Conservation (phyloP, 2,113 vertebrate species). For the Carettochelys insculpta region DNA sequence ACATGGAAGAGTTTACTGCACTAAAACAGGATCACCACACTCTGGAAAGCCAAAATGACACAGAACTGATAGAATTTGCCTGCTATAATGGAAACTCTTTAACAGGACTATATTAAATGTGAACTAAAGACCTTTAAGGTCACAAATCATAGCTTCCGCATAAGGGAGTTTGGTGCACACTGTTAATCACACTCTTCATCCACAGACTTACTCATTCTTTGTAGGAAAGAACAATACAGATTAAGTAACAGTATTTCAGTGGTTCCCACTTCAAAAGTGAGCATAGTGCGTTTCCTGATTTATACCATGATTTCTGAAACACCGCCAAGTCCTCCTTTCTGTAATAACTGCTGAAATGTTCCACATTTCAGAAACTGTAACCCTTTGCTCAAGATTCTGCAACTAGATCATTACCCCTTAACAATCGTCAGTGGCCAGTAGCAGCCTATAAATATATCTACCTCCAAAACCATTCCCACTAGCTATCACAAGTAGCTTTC, state of each 20-base stretch:
- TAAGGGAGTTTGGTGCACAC: neutral
- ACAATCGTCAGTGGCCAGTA: neutral
- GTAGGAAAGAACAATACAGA: fast-evolving
- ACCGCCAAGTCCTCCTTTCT: neutral
- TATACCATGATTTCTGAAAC: neutral
- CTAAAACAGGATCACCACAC: neutral
- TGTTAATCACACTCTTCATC: neutral
- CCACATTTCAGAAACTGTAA: neutral
- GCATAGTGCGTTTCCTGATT: neutral
- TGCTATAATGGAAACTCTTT: neutral
- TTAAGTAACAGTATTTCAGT: neutral
- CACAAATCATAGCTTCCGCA: neutral
- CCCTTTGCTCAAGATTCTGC: neutral
- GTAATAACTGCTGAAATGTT: neutral
- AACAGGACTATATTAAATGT: neutral
- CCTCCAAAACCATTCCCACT: neutral
- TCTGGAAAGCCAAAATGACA: neutral
- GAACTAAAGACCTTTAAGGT: neutral
- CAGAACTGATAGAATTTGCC: neutral
- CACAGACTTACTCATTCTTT: neutral
- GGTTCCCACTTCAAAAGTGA: neutral
- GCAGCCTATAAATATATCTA: neutral
- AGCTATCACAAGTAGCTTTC: neutral
- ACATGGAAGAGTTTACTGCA: too few species aligned
- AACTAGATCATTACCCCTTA: neutral